Evolutionary conservation across 2,888 invertebrate species (phyloP).

Genomic region (Rambutsinella grinnellia): DNA sequence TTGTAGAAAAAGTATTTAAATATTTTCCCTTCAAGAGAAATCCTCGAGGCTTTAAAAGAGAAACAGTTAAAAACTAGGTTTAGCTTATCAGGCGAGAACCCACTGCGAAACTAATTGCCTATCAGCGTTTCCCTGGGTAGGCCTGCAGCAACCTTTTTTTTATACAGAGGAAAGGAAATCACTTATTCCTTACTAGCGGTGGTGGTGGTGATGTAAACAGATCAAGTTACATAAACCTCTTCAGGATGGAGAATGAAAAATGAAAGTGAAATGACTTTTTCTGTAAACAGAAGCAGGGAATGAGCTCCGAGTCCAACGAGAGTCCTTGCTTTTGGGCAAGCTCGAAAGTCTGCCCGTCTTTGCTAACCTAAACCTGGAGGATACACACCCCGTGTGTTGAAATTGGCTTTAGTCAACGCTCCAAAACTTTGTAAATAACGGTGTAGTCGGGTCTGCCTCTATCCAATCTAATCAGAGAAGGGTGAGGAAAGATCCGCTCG

Average conservation of each 20-base stretch:
- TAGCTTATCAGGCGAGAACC: no score
- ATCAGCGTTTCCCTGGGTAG: background rate
- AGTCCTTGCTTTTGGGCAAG: constrained; percentile 6
- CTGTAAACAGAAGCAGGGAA: background rate
- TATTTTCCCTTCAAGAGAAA: background rate
- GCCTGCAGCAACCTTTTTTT: background rate
- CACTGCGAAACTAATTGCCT: background rate
- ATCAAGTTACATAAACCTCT: background rate
- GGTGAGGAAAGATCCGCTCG: constrained; percentile 7
- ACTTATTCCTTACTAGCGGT: background rate
- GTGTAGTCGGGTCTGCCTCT: background rate
- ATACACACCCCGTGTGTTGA: constrained; percentile 10
- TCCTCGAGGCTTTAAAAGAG: no score
- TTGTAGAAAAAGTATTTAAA: background rate
- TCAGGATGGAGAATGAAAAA: background rate
- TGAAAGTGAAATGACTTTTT: background rate
- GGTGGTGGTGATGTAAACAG: background rate
- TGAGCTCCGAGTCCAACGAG: background rate
- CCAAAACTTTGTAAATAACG: background rate
- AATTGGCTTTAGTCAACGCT: constrained; percentile 5
- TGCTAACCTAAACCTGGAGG: constrained; percentile 28
- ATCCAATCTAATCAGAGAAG: background rate
- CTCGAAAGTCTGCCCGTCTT: background rate
- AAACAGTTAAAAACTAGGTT: no score
- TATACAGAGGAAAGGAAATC: background rate